These are phyloP conservation scores for Ranitomeya variabilis DNA, from an alignment of 2,113 vertebrate genomes.

Conservation along the genomic window DNA sequence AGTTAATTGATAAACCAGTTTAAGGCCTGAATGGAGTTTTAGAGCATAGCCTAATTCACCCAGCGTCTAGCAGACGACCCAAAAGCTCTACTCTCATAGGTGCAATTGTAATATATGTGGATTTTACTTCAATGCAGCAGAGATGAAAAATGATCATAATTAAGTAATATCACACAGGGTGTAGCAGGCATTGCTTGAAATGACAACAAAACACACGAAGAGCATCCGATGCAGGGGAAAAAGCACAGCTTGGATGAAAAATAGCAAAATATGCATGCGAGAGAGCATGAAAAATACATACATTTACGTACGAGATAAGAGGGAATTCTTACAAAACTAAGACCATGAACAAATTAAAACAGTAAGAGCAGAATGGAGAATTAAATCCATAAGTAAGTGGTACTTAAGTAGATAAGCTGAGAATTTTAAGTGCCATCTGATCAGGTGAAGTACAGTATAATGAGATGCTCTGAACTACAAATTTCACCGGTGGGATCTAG, in stretches of 20 bases:
- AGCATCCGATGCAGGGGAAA: not conserved
- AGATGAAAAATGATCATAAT: conserved; percentile 56
- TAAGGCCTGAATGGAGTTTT: conserved; percentile 49
- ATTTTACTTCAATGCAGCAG: conserved; percentile 43
- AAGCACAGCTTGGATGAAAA: not conserved
- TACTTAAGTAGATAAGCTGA: conserved; percentile 55
- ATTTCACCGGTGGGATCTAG: conserved; percentile 45
- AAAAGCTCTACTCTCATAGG: conserved; percentile 51
- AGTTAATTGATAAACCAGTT: conserved; percentile 29
- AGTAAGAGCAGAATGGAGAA: conserved; percentile 50
- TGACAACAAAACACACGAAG: conserved; percentile 21
- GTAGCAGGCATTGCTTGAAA: conserved; percentile 12
- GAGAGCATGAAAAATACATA: conserved; percentile 9
- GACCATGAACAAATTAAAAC: conserved; percentile 53
- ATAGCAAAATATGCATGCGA: not conserved
- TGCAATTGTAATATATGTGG: conserved; percentile 51
- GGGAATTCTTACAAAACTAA: conserved; percentile 24
- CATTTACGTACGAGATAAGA: not conserved
- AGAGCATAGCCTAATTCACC: conserved; percentile 51
- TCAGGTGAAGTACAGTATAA: conserved; percentile 56
- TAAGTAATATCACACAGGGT: conserved; percentile 48
- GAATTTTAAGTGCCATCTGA: conserved; percentile 53
- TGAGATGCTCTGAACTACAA: conserved; percentile 50
- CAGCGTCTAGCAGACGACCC: conserved; percentile 46
- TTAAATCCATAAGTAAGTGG: conserved; percentile 51